These are phyloP conservation scores for Chaetodon auriga DNA, from an alignment of 2,113 vertebrate species.

Conservation along the genomic window DNA sequence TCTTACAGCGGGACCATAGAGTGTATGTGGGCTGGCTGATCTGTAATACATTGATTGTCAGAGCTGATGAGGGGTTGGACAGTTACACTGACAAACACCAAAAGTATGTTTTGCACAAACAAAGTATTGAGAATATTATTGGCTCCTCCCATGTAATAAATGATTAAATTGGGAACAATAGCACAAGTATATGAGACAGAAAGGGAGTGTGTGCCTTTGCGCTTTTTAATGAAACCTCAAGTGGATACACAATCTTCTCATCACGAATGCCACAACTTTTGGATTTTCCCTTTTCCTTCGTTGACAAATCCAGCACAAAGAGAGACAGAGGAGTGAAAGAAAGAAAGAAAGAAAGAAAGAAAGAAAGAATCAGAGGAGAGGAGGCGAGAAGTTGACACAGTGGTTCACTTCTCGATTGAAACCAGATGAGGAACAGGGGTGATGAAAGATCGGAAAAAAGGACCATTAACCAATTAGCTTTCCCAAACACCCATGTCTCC, in stretches of 20 bases:
- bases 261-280: slow-evolving; percentile 4
- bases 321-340: neutral
- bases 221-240: slow-evolving; percentile 22
- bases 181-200: slow-evolving; percentile 18
- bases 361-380: neutral
- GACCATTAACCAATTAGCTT: slow-evolving; percentile 69
- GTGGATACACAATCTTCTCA: slow-evolving; percentile 26
- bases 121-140: neutral
- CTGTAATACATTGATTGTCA: neutral
- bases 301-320: slow-evolving; percentile 17
- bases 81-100: neutral
- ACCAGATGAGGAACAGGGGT: slow-evolving; percentile 64
- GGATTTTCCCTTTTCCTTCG: slow-evolving; percentile 41
- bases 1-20: neutral
- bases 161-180: neutral
- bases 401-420: slow-evolving; percentile 48
- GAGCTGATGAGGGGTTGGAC: neutral
- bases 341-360: neutral
- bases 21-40: no score
- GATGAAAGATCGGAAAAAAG: slow-evolving; percentile 72
- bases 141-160: neutral
- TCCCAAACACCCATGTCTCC: slow-evolving; percentile 52
- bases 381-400: slow-evolving; percentile 39
- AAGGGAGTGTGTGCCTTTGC: slow-evolving; percentile 11
- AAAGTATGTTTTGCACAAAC: neutral